Base-by-base conservation (phyloP, 2,888 invertebrate species). In the Clusia tigrina region DNA sequence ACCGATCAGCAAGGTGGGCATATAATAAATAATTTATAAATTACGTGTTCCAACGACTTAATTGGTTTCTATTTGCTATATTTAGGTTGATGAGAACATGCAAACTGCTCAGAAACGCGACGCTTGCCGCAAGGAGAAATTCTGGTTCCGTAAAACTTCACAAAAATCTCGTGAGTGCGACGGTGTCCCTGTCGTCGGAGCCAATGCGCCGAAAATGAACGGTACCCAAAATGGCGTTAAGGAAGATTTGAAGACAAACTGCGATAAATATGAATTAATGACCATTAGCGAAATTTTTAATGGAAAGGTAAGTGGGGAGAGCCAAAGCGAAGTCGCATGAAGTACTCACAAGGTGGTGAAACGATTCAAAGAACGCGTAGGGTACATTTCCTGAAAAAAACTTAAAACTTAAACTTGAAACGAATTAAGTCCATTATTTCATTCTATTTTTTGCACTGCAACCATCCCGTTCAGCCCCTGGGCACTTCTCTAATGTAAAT, bases 201-300 rank as follows among this genome's bases (percentile, higher is more conserved):
- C 12, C 53, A 24, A 24, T 2, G 25, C 46, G 55, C 42, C 62
- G 1, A 38, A 69, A 5, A 63, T 61, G 23, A 78, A 74, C 66
- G 72, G 71, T 55, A 65, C 58, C 12, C 26, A 54, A 32, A 60
- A 73, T 52, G 67, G 53, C 18, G 6, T 15, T 24, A 58, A 61
- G 26, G 62, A 58, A 17, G 23, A 64, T 18, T 12, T 57, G 67
- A 69, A 15, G 69, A 48, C 18, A n/a, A n/a, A 38, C 57, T 12
- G 20, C 53, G n/a, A 63, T 68, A 86, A 89, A 68, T 92, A 88
- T 81, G 89, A 89, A 1, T 87, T 91, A 74, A 93, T 98, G 91
- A 92, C 93, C n/a, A 88, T 98, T 69, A 89, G 96, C 82, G 96
- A 99, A 85, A 98, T 99, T 76, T 93, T 99, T 74, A 98, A 98